A percentile compares a stretch with the other conserved stretches of the same genome.
phyloP scores from a whole-genome alignment of 2,797 vertebrate species.

The Enteromius viviparus region DNA sequence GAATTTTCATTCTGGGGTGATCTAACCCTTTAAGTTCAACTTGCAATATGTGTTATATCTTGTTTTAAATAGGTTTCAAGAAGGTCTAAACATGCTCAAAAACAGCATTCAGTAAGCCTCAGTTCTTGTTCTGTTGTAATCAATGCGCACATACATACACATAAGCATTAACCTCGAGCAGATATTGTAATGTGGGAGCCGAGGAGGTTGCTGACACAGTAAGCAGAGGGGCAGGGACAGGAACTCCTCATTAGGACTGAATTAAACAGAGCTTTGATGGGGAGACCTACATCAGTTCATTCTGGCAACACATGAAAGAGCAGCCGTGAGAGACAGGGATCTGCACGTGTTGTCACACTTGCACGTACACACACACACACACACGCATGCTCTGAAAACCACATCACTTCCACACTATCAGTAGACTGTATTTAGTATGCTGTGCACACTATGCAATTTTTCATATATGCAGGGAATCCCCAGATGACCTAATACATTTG shows the following conservation, averaged over 20 bases:
- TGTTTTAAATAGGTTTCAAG: background rate
- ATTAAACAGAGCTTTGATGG: slow-evolving; percentile 80
- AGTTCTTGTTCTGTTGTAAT: background rate
- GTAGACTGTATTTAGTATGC: slow-evolving; percentile 12
- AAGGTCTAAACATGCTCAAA: background rate
- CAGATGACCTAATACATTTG: background rate
- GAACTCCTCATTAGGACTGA: slow-evolving; percentile 77
- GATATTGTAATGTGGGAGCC: slow-evolving; percentile 2
- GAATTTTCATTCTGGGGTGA: too few species aligned
- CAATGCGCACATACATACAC: background rate
- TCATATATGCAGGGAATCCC: slow-evolving; percentile 1
- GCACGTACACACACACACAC: slow-evolving; percentile 22
- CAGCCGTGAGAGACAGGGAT: slow-evolving; percentile 78
- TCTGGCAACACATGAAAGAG: slow-evolving; percentile 83
- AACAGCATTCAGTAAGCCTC: background rate
- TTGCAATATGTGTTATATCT: background rate
- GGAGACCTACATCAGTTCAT: slow-evolving; percentile 74
- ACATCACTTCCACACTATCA: background rate
- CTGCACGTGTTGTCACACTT: slow-evolving; percentile 57
- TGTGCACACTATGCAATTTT: background rate
- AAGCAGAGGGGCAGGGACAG: slow-evolving; percentile 65
- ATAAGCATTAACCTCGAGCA: background rate
- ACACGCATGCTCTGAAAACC: background rate
- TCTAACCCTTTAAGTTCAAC: too few species aligned
- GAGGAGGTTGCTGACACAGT: slow-evolving; percentile 58